Evolutionary conservation across 1,140 invertebrate species (phyloP).

Genomic region (Calephelis virginiensis): DNA sequence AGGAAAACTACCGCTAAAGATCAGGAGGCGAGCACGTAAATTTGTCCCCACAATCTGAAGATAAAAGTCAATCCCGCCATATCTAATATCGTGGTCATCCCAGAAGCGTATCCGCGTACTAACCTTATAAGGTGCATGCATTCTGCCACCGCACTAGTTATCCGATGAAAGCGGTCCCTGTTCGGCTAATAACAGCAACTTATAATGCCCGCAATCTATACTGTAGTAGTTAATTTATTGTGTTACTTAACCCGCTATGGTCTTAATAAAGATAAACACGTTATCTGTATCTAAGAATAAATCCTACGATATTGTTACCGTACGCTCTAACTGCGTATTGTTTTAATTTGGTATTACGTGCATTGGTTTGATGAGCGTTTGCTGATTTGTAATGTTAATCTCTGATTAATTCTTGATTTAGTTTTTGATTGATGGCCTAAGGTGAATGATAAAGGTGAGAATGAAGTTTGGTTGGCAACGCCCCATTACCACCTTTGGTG

Average conservation of each 20-base stretch:
- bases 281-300: conserved; percentile 45
- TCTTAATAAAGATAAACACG: conserved; percentile 50
- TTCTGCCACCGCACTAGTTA: conserved; percentile 61
- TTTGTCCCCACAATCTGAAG: conserved; percentile 13
- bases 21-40: background rate
- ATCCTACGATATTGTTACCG: conserved; percentile 36
- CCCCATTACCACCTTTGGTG: too few species aligned
- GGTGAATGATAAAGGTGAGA: too few species aligned
- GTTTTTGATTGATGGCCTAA: too few species aligned
- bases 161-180: conserved; percentile 54
- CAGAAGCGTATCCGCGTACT: conserved; percentile 46
- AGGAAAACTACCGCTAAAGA: background rate
- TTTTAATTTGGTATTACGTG: conserved; percentile 18
- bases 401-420: background rate
- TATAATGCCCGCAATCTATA: conserved; percentile 45
- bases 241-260: conserved; percentile 43
- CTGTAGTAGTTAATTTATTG: conserved; percentile 45
- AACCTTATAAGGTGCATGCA: conserved; percentile 54
- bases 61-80: conserved; percentile 19
- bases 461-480: too few species aligned
- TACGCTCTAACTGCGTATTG: conserved; percentile 14
- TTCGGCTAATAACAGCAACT: conserved; percentile 54
- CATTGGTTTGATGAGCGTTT: background rate
- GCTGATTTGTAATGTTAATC: conserved; percentile 1
- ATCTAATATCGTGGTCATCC: conserved; percentile 38